These are phyloP conservation scores for Bucorvus abyssinicus DNA, from an alignment of 2,797 vertebrate genomes.

Conservation along the genomic window DNA sequence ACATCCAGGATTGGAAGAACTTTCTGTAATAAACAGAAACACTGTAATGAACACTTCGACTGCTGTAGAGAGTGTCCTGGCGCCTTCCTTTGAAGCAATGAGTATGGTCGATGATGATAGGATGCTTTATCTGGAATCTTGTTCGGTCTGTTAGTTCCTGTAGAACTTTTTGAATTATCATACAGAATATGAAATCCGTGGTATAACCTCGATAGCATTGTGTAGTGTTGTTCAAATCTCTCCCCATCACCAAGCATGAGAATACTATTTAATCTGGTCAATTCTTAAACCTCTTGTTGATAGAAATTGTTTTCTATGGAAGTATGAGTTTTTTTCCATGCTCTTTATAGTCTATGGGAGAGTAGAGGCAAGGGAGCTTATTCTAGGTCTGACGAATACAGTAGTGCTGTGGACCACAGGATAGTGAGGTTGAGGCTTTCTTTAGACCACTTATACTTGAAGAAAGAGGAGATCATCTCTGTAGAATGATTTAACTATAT, in stretches of 20 bases:
- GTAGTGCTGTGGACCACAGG: not conserved
- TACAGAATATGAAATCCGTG: not conserved
- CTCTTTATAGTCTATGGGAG: not conserved
- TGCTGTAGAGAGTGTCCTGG: not conserved
- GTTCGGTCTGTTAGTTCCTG: not conserved
- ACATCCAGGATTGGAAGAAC: not conserved
- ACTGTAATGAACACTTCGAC: not conserved
- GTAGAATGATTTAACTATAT: not conserved
- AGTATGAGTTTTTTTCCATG: not conserved
- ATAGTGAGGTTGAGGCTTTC: not conserved
- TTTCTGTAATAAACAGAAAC: not conserved
- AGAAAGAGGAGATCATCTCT: not conserved
- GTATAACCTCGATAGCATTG: not conserved
- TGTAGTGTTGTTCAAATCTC: not conserved
- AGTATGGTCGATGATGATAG: not conserved
- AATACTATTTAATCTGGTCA: not conserved
- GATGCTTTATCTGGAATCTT: not conserved
- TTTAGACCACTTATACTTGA: not conserved
- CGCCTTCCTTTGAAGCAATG: not conserved
- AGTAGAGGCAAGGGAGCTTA: not conserved
- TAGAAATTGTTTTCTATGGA: not conserved
- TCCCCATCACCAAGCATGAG: not conserved
- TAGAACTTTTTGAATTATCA: not conserved
- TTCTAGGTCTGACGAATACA: not conserved
- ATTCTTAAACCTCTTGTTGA: not conserved